Conservation (phyloP, 2,113 vertebrate genomes). For the Lepus americanus region DNA sequence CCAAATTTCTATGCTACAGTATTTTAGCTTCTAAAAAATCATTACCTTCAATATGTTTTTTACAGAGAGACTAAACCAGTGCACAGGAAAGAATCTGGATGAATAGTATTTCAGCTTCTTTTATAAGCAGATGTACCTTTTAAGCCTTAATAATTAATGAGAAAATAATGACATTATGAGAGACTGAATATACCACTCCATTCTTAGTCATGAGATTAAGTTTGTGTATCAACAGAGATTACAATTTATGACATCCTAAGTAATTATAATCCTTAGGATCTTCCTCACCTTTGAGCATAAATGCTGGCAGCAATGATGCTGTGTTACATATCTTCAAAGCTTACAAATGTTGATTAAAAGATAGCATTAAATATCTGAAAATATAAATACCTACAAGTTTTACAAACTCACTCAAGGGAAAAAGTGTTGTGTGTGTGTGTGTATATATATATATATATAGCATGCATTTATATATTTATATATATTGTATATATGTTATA, state of each 20-base stretch:
- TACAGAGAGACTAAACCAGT: neutral
- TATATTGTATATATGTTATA: neutral
- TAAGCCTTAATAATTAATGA: slow-evolving; percentile 25
- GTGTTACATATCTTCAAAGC: slow-evolving; percentile 11
- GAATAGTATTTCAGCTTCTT: slow-evolving; percentile 40
- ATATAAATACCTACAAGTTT: neutral
- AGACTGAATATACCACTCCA: slow-evolving; percentile 66
- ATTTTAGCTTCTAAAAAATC: slow-evolving; percentile 49
- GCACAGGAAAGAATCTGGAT: slow-evolving; percentile 38
- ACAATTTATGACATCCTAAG: slow-evolving; percentile 57
- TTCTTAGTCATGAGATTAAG: slow-evolving; percentile 70
- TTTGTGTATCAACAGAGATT: slow-evolving; percentile 70
- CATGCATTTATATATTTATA: too few relatives aligned
- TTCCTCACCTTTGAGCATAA: slow-evolving; percentile 71
- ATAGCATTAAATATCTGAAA: neutral
- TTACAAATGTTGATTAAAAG: neutral
- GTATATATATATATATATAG: too few relatives aligned
- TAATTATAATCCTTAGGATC: slow-evolving; percentile 67
- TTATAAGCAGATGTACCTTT: slow-evolving; percentile 65
- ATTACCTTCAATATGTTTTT: neutral
- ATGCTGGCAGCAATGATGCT: slow-evolving; percentile 57
- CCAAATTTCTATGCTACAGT: neutral
- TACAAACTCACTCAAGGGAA: neutral
- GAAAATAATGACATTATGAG: slow-evolving; percentile 20
- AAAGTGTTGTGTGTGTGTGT: neutral